These are phyloP conservation scores for Austrolebias charrua DNA, from an alignment of 2,797 vertebrate species.

Conservation along the genomic window DNA sequence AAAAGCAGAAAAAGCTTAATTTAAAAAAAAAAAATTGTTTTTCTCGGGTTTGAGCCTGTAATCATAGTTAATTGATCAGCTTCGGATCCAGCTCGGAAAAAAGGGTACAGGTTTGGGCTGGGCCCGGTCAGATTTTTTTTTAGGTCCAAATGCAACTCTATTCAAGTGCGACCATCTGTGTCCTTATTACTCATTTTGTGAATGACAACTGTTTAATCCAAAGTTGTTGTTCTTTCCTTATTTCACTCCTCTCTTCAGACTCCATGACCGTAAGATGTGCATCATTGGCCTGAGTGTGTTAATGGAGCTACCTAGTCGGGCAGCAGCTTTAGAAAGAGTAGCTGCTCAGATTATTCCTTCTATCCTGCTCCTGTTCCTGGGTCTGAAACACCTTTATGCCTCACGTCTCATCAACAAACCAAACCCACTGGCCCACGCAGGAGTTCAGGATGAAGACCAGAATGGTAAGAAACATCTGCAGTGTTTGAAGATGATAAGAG, in stretches of 20 bases:
- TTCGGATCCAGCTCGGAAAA: too few relatives aligned
- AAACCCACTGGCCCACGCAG: conserved; percentile 74
- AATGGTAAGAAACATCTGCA: conserved; percentile 79
- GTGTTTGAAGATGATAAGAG: too few relatives aligned
- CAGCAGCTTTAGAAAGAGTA: conserved; percentile 85
- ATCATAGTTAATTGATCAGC: too few relatives aligned
- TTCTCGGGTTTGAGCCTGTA: too few relatives aligned
- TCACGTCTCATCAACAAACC: conserved; percentile 86
- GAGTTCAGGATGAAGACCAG: conserved; percentile 85
- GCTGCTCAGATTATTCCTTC: conserved; percentile 91
- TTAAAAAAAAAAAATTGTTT: too few relatives aligned
- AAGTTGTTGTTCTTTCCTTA: neutral
- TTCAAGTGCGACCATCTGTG: too few relatives aligned
- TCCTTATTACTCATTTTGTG: neutral
- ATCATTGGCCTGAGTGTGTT: conserved; percentile 95
- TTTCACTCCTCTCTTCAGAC: conserved; percentile 65
- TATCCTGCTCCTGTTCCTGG: conserved; percentile 92
- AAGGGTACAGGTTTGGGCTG: too few relatives aligned
- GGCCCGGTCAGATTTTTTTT: too few relatives aligned
- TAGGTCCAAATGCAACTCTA: too few relatives aligned
- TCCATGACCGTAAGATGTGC: conserved; percentile 97
- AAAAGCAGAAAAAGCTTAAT: too few relatives aligned
- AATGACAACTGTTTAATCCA: neutral
- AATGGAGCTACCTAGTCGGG: conserved; percentile 89
- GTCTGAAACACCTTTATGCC: conserved; percentile 91